These are phyloP conservation scores for Cheilosia soror DNA, from an alignment of 2,888 invertebrate genomes.

Conservation along the genomic window DNA sequence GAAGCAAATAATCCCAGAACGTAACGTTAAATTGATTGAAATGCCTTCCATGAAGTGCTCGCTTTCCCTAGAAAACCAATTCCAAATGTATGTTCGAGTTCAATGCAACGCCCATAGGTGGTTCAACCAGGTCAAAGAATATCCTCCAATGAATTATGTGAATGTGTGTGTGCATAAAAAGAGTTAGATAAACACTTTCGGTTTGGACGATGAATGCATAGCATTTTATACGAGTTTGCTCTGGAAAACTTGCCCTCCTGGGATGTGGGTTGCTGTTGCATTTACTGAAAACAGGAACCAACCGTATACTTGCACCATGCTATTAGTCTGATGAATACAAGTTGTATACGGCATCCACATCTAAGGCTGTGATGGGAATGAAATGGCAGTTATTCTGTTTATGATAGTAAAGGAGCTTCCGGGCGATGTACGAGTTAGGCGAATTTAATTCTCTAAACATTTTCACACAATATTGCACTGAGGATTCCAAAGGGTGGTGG, in stretches of 20 bases:
- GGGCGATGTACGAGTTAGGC: neutral
- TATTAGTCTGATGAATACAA: neutral
- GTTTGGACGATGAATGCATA: neutral
- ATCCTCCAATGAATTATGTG: neutral
- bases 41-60: neutral
- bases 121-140: neutral
- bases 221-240: neutral
- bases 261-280: neutral
- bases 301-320: neutral
- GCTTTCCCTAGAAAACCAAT: neutral
- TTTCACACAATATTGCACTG: neutral
- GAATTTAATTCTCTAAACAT: neutral
- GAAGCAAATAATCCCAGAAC: neutral
- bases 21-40: neutral
- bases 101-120: neutral
- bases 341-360: neutral
- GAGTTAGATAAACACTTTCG: neutral
- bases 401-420: no score
- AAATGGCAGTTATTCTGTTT: neutral
- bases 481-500: no score
- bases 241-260: neutral
- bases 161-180: neutral
- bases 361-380: neutral
- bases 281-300: neutral
- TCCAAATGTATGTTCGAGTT: neutral